phyloP scores from a whole-genome alignment of 1,140 invertebrate species.

The Pentalonia nigronervosa region DNA sequence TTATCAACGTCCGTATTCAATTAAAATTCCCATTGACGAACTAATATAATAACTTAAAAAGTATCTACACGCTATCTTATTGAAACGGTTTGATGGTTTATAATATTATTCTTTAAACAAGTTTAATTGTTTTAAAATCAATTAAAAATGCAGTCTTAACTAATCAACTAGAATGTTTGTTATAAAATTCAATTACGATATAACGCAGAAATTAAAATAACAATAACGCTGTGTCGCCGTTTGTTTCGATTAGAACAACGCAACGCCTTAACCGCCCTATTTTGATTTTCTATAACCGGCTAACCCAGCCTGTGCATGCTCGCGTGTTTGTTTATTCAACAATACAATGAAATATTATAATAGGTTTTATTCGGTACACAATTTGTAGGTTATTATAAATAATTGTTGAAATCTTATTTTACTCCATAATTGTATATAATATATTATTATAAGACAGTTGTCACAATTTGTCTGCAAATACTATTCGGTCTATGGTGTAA shows the following conservation, averaged over 20 bases:
- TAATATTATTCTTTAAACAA: neutral
- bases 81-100: neutral
- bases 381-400: slow-evolving; percentile 18
- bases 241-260: neutral
- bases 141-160: neutral
- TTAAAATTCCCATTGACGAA: slow-evolving; percentile 15
- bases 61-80: neutral
- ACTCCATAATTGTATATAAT: too few relatives aligned
- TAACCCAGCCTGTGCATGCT: neutral
- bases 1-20: slow-evolving; percentile 10
- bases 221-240: neutral
- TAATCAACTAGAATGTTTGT: slow-evolving; percentile 23
- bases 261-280: neutral
- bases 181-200: slow-evolving; percentile 24
- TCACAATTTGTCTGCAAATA: neutral
- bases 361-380: slow-evolving; percentile 1
- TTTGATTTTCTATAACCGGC: neutral
- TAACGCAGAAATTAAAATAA: slow-evolving; percentile 44
- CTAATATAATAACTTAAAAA: neutral
- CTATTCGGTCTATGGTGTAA: neutral
- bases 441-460: neutral
- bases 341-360: neutral
- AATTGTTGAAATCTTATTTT: neutral
- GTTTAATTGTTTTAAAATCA: slow-evolving; percentile 45
- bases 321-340: neutral